phyloP scores from a whole-genome alignment of 1,140 invertebrate genomes.

The Lineus longissimus region DNA sequence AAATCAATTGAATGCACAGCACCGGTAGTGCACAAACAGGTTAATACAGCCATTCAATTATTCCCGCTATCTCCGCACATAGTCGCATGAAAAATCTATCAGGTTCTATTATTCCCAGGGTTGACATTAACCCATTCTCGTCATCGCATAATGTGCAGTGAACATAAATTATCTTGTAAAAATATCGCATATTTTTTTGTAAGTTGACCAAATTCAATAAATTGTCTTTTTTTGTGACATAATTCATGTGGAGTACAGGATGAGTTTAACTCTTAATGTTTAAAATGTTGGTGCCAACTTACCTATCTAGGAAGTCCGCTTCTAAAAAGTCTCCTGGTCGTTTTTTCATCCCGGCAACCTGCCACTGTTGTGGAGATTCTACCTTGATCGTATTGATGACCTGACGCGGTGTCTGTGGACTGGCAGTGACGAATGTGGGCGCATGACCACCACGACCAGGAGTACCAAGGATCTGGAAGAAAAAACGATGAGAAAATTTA shows the following conservation, averaged over 20 bases:
- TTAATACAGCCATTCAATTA: conserved; percentile 3
- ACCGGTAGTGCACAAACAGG: neutral
- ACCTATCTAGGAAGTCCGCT: conserved; percentile 27
- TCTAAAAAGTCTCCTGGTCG: conserved; percentile 2
- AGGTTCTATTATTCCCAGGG: too few relatives aligned
- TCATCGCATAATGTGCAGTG: neutral
- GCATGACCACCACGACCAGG: conserved; percentile 23
- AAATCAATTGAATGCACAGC: neutral
- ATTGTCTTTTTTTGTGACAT: too few relatives aligned
- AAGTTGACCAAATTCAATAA: too few relatives aligned
- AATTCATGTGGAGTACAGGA: too few relatives aligned
- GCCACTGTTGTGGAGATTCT: conserved; percentile 20
- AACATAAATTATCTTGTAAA: too few relatives aligned
- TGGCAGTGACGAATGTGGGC: conserved; percentile 24
- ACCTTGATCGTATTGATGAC: conserved; percentile 13
- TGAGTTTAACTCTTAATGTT: too few relatives aligned
- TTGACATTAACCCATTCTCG: neutral
- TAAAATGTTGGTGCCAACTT: too few relatives aligned
- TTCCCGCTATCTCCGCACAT: too few relatives aligned
- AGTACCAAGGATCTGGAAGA: conserved; percentile 24
- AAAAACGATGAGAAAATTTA: neutral
- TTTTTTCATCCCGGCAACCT: conserved; percentile 9
- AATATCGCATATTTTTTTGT: too few relatives aligned
- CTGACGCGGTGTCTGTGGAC: conserved; percentile 40
- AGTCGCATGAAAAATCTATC: too few relatives aligned